These are phyloP conservation scores for Drosophila fuyamai DNA, from an alignment of 1,140 invertebrate species.

Conservation along the genomic window DNA sequence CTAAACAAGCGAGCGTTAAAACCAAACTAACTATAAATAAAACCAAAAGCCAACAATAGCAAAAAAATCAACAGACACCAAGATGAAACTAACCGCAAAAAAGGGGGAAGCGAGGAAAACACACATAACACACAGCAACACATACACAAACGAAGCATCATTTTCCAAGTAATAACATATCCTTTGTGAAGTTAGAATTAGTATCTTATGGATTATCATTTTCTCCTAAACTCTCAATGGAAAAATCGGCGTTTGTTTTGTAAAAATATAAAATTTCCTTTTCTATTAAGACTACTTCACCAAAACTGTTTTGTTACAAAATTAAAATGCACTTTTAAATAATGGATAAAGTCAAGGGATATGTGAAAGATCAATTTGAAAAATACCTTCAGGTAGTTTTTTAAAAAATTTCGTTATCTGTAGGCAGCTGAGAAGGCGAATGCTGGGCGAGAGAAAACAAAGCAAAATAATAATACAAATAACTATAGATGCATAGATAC, in stretches of 20 bases:
- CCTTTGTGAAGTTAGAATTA: too few relatives aligned
- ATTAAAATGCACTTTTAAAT: too few relatives aligned
- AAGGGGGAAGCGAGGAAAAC: background rate
- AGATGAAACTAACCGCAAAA: constrained; percentile 20
- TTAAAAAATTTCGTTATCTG: background rate
- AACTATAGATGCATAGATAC: constrained; percentile 81
- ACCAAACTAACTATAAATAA: constrained; percentile 80
- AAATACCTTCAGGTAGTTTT: background rate
- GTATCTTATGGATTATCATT: too few relatives aligned
- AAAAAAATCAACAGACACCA: constrained; percentile 28
- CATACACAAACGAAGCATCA: background rate
- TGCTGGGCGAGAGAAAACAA: constrained; percentile 53
- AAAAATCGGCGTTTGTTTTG: too few relatives aligned
- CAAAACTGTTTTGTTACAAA: too few relatives aligned
- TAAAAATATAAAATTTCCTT: too few relatives aligned
- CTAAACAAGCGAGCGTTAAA: constrained; percentile 63
- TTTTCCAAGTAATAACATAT: background rate
- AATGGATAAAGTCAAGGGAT: too few relatives aligned
- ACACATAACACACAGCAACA: background rate
- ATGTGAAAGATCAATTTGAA: too few relatives aligned
- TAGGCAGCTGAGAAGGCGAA: constrained; percentile 39
- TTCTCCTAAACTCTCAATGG: too few relatives aligned
- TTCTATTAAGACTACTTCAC: too few relatives aligned
- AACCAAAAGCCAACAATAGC: constrained; percentile 72
- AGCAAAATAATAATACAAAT: constrained; percentile 81